Percentiles rank a stretch among this genome's conserved stretches.
Conservation (phyloP, 2,113 vertebrate genomes). For the Herpetotheres cachinnans region DNA sequence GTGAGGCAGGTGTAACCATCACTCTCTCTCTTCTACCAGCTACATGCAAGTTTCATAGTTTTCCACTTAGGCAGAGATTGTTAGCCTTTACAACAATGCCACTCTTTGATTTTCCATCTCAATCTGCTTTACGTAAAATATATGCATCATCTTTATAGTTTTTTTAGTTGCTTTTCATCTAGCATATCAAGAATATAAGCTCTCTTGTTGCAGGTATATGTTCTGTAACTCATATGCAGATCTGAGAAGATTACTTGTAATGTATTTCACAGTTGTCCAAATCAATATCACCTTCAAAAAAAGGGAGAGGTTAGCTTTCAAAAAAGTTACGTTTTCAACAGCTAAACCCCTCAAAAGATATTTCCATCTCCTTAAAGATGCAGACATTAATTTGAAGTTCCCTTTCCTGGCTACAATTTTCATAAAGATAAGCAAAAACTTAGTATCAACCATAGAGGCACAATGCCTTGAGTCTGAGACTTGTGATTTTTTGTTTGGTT, state of each 20-base stretch:
- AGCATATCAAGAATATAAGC: background rate
- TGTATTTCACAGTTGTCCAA: background rate
- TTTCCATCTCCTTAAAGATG: background rate
- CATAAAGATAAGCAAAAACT: background rate
- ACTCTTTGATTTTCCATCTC: background rate
- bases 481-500: background rate
- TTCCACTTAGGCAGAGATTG: background rate
- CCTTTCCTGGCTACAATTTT: background rate
- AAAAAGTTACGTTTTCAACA: background rate
- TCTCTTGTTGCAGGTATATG: background rate
- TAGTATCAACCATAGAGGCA: background rate
- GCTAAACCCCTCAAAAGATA: background rate
- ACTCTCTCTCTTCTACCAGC: background rate
- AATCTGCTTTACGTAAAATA: background rate
- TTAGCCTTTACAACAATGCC: background rate
- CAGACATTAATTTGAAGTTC: background rate
- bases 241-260: background rate
- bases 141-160: background rate
- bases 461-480: background rate
- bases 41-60: background rate
- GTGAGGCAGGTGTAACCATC: background rate
- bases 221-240: background rate
- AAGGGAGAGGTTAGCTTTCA: background rate
- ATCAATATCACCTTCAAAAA: background rate
- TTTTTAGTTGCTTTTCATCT: background rate